Evolutionary conservation across 2,888 invertebrate genomes (phyloP), one percentile per base, ranked within the genome.

Genomic region (Sussaba pulchella): DNA sequence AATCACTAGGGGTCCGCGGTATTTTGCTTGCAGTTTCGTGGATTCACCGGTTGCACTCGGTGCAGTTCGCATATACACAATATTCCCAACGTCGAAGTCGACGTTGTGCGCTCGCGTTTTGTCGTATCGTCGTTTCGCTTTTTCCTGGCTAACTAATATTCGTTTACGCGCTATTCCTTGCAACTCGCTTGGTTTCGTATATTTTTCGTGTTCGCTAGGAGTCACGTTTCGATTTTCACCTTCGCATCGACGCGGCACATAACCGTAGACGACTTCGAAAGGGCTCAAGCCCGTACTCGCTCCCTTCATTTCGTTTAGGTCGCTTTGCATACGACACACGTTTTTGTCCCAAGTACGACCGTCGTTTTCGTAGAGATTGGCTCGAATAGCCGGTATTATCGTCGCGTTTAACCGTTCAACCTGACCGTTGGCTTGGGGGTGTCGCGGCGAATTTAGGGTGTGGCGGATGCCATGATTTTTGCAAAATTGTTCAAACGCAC

Each of bases 391-490:
- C 57, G 82, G 72, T 12, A 78, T 19, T 4, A 82, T 43, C 0
- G 81, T 73, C 19, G 47, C 50, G 19, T 77, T 82, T 0, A 83
- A 78, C 21, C 84, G 36, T 26, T 84, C 45, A 73, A 69, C 21
- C 10, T 52, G 66, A 2, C 82, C 81, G 41, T 83, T 82, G 3
- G 75, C 83, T 63, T 82, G 82, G 1, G 81, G 80, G 61, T 81
- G 78, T 24, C 80, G 41, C 71, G 78, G 73, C 10, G 9, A 81
- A 52, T 6, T n/a, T n/a, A n/a, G n/a, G n/a, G n/a, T n/a, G n/a
- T n/a, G n/a, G n/a, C 66, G 47, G 17, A 80, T 43, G 12, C 82
- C 82, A 8, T 61, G 17, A n/a, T 8, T 17, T 19, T 9, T 59
- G 12, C 69, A 69, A 14, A 52, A 69, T 12, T 39, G 1, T 1